phyloP scores from a whole-genome alignment of 2,888 invertebrate genomes.

The Xestobium rufovillosum region DNA sequence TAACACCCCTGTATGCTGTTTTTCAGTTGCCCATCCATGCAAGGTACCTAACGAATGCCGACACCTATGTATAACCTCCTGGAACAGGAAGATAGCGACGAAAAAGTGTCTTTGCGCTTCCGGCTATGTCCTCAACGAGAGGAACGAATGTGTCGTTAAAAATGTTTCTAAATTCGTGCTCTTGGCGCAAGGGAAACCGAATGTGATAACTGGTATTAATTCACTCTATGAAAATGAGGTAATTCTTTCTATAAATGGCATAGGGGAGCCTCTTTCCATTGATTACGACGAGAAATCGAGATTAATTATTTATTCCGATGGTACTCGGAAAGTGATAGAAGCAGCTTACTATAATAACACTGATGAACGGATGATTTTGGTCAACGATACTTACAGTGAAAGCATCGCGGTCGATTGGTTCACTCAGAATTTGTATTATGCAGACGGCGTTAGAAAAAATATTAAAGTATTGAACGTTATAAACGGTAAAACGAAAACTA shows the following conservation, averaged over 20 bases:
- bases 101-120: constrained; percentile 66
- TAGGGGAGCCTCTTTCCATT: constrained; percentile 57
- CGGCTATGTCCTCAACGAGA: constrained; percentile 56
- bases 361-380: constrained; percentile 43
- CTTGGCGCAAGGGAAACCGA: constrained; percentile 58
- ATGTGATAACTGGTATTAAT: constrained; percentile 62
- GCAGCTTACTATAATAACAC: constrained; percentile 24
- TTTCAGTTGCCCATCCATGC: constrained; percentile 61
- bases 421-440: constrained; percentile 76
- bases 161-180: constrained; percentile 58
- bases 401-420: constrained; percentile 82
- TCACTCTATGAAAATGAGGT: constrained; percentile 47
- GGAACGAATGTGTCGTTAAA: constrained; percentile 51
- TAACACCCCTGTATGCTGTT: no score
- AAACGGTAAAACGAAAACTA: constrained; percentile 49
- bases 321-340: constrained; percentile 39
- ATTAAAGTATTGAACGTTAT: constrained; percentile 62
- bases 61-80: constrained; percentile 67
- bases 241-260: constrained; percentile 62
- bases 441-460: constrained; percentile 61
- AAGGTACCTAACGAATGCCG: constrained; percentile 61
- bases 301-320: constrained; percentile 45
- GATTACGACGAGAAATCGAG: constrained; percentile 57
- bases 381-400: constrained; percentile 57
- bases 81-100: constrained; percentile 47